Conservation (phyloP, 1,140 invertebrate species). For the Colletes latitarsis region DNA sequence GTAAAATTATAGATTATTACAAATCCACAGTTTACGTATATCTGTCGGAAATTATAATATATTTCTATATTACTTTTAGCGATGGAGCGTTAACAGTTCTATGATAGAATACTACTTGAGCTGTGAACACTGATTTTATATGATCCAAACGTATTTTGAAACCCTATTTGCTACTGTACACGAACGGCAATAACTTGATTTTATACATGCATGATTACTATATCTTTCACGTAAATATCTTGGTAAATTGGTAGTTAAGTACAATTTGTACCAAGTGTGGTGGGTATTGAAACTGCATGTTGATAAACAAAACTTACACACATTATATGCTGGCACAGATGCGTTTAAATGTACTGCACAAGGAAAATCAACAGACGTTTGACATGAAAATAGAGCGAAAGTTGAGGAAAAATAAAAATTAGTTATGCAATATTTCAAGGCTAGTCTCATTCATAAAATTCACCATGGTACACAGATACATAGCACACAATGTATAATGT, state of each 20-base stretch:
- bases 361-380: constrained; percentile 75
- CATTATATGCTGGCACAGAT: constrained; percentile 75
- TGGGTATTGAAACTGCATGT: constrained; percentile 63
- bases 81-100: neutral
- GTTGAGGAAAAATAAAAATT: constrained; percentile 57
- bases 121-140: neutral
- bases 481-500: constrained; percentile 69
- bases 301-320: constrained; percentile 60
- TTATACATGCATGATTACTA: constrained; percentile 56
- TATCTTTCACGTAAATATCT: constrained; percentile 48
- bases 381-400: constrained; percentile 77
- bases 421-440: constrained; percentile 58
- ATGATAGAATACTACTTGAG: neutral
- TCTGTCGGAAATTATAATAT: neutral
- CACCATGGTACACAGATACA: constrained; percentile 76
- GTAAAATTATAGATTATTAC: no score
- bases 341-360: constrained; percentile 77
- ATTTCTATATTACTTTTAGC: neutral
- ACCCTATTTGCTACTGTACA: constrained; percentile 34
- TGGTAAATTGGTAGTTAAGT: constrained; percentile 47
- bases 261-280: constrained; percentile 43
- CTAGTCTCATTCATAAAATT: constrained; percentile 62
- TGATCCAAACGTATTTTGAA: constrained; percentile 15
- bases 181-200: constrained; percentile 32
- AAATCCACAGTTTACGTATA: neutral